Conservation (phyloP, 2,113 vertebrate species). For the Rallus limicola region DNA sequence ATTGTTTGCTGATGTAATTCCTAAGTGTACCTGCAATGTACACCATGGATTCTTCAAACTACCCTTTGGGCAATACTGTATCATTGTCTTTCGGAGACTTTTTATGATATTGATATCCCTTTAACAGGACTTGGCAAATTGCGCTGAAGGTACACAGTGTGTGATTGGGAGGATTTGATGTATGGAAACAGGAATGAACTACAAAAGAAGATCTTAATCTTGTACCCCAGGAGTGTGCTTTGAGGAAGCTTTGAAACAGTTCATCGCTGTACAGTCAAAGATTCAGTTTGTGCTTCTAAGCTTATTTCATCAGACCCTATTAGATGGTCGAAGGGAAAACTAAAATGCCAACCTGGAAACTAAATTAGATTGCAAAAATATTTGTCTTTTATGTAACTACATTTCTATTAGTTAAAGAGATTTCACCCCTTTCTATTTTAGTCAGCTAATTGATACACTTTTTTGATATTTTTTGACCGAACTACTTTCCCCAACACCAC, state of each 20-base stretch:
- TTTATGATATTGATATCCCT: not conserved
- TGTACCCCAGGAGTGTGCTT: not conserved
- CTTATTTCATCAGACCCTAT: not conserved
- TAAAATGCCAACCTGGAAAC: not conserved
- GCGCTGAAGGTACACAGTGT: not conserved
- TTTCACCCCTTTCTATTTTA: not conserved
- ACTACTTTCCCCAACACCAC: not conserved
- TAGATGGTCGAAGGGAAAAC: not conserved
- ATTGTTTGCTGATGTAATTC: not conserved
- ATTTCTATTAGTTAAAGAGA: not conserved
- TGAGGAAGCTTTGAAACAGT: slow-evolving; percentile 15
- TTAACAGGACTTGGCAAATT: not conserved
- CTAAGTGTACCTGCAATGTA: not conserved
- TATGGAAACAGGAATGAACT: not conserved
- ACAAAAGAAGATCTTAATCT: slow-evolving; percentile 26
- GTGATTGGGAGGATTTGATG: not conserved
- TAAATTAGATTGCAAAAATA: not conserved
- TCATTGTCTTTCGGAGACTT: not conserved
- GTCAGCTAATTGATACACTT: not conserved
- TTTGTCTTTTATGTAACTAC: not conserved
- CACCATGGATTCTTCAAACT: not conserved
- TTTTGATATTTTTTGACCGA: not conserved
- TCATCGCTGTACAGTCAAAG: not conserved
- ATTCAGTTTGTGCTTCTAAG: not conserved
- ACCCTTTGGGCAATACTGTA: not conserved